A percentile compares a stretch with the other conserved stretches of the same genome.
Conservation (phyloP, 1,140 invertebrate genomes). For the Tigriopus japonicus region DNA sequence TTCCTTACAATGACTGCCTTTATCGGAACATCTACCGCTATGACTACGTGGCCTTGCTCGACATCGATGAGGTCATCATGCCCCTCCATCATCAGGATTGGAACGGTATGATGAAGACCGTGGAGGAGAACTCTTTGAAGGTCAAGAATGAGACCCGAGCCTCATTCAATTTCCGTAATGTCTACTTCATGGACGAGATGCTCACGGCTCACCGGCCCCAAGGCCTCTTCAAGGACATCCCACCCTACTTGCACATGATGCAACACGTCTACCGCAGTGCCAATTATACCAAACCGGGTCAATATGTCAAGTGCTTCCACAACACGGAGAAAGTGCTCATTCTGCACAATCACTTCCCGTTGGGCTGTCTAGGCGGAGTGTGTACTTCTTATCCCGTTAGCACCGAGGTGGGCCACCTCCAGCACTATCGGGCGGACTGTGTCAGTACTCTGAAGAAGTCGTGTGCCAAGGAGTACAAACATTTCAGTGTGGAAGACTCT, state of each 20-base stretch:
- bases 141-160: slow-evolving; percentile 51
- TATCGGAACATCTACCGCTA: slow-evolving; percentile 81
- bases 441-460: slow-evolving; percentile 67
- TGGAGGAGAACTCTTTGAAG: slow-evolving; percentile 44
- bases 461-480: slow-evolving; percentile 54
- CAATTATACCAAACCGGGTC: slow-evolving; percentile 79
- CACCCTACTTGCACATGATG: slow-evolving; percentile 78
- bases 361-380: slow-evolving; percentile 60
- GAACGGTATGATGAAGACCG: slow-evolving; percentile 52
- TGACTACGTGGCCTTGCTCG: slow-evolving; percentile 69
- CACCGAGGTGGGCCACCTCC: slow-evolving; percentile 61
- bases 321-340: slow-evolving; percentile 70
- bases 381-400: slow-evolving; percentile 72
- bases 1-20: slow-evolving; percentile 90
- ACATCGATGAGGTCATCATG: slow-evolving; percentile 89
- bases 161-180: slow-evolving; percentile 76
- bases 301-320: slow-evolving; percentile 86
- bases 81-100: slow-evolving; percentile 54
- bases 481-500: slow-evolving; percentile 59
- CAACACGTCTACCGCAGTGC: slow-evolving; percentile 74
- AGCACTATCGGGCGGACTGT: slow-evolving; percentile 82
- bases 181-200: slow-evolving; percentile 83
- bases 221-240: slow-evolving; percentile 58
- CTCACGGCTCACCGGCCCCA: slow-evolving; percentile 40
- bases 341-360: slow-evolving; percentile 77